Evolutionary conservation across 2,888 invertebrate species (phyloP), one percentile per base, ranked within the genome.

Genomic region (Clivina fossor): DNA sequence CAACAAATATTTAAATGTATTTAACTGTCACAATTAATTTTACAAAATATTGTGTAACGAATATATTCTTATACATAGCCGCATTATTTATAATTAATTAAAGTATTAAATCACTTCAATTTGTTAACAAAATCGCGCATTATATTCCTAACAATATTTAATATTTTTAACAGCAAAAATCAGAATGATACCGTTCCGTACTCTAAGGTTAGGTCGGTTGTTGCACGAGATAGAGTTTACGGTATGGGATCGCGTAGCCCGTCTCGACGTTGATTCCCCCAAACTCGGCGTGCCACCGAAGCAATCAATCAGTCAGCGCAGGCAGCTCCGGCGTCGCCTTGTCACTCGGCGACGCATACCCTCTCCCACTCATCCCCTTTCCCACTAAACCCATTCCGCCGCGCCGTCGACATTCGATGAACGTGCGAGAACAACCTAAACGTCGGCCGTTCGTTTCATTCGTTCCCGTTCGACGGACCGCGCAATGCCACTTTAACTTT

Each of bases 261-360:
- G 26, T 24, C 26, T 16, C 43, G 32, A 46, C 46, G 46, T 16
- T 32, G 46, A 32, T 32, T 46, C n/a, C 46, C 48, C 48, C 33
- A 43, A 43, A 43, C 43, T 43, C 43, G 43, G 48, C 48, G 43
- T 51, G 43, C 33, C 51, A 51, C 51, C 43, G 51, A 51, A 53
- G 53, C 44, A 53, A 53, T 53, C 53, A 53, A 53, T 53, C 53
- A 53, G 53, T 53, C 53, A 53, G 32, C 50, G 50, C 19, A 22
- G 50, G 50, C 50, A 50, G 49, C 30, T 35, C 19, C 30, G 44
- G 44, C 53, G 53, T 53, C 53, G 53, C 35, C 53, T 53, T 53
- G 53, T 51, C 53, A 53, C 35, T 44, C 53, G 53, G 24, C 53
- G 24, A 19, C 40, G 40, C 40, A 19, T 40, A 4, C 20, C 40